Conservation (phyloP, 2,113 vertebrate genomes). For the Erpornis zantholeuca region DNA sequence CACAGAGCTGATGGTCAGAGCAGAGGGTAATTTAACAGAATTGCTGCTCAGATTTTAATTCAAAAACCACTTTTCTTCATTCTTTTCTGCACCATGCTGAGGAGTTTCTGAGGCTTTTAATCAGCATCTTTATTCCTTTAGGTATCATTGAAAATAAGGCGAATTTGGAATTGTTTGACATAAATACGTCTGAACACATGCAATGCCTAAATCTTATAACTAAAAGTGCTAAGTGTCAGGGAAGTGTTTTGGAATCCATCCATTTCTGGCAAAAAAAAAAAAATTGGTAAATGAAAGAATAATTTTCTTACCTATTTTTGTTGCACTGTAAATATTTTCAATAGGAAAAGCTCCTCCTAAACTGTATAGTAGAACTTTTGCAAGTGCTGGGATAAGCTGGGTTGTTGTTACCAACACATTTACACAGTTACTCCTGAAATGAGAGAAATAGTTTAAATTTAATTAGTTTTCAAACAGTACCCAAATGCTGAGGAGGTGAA, state of each 20-base stretch:
- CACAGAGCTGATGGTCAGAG: neutral
- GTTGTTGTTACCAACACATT: slow-evolving; percentile 82
- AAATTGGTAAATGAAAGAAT: neutral
- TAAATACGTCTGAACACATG: neutral
- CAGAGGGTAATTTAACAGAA: neutral
- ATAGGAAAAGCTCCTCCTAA: slow-evolving; percentile 83
- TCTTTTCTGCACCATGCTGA: neutral
- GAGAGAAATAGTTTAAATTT: slow-evolving; percentile 12
- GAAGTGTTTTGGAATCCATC: neutral
- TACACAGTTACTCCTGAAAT: slow-evolving; percentile 80
- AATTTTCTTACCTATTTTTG: slow-evolving; percentile 81
- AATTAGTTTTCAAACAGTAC: neutral
- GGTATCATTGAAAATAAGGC: neutral
- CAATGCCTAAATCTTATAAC: neutral
- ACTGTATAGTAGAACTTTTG: slow-evolving; percentile 82
- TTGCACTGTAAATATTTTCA: slow-evolving; percentile 85
- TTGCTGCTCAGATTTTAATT: neutral
- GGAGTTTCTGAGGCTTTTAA: neutral
- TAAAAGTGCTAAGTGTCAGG: neutral
- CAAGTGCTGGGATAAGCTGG: slow-evolving; percentile 82
- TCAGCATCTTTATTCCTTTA: neutral
- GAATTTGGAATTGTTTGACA: neutral
- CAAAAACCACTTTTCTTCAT: neutral
- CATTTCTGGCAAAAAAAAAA: neutral
- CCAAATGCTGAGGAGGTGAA: neutral